Conservation (phyloP, 2,113 vertebrate species). For the Bungarus multicinctus region DNA sequence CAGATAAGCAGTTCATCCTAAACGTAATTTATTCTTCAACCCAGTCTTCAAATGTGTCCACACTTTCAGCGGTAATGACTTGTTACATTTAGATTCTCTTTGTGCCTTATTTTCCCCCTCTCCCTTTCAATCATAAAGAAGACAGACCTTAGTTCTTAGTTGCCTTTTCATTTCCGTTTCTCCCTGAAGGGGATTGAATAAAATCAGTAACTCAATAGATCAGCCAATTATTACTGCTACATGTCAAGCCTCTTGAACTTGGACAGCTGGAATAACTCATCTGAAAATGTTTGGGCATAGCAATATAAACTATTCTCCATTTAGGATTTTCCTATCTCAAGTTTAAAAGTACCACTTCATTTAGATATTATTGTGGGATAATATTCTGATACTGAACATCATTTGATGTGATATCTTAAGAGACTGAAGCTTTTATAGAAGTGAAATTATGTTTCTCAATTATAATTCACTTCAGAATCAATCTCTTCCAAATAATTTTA, state of each 20-base stretch:
- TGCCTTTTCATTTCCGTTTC: background rate
- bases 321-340: background rate
- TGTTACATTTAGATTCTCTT: no score
- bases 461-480: constrained; percentile 6
- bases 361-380: background rate
- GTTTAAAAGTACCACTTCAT: background rate
- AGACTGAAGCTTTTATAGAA: background rate
- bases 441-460: background rate
- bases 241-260: background rate
- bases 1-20: no score
- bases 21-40: no score
- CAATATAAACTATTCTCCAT: background rate
- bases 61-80: no score
- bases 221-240: background rate
- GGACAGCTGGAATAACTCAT: background rate
- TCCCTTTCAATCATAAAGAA: background rate
- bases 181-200: background rate
- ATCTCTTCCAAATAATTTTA: background rate
- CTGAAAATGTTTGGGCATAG: background rate
- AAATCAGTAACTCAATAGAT: background rate
- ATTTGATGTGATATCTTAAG: background rate
- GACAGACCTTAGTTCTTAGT: background rate
- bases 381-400: background rate
- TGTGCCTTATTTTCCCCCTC: no score
- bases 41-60: no score